Percentiles rank a stretch among this genome's conserved stretches.
phyloP scores from a whole-genome alignment of 2,888 invertebrate species.

The Scaptomyza parva region DNA sequence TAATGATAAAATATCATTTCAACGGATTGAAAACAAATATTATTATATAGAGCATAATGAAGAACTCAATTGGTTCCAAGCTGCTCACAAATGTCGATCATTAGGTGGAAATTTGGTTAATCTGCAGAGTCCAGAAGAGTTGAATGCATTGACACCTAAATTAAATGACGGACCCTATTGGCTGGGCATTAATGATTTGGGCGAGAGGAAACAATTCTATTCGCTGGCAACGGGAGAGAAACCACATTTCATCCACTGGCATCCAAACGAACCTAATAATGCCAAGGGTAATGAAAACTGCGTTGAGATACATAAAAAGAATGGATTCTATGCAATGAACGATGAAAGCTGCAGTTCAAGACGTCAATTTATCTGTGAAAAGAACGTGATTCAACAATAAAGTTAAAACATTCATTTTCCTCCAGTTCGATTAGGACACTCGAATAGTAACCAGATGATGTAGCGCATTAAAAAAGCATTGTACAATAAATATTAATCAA shows the following conservation, averaged over 20 bases:
- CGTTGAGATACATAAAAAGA: too few relatives aligned
- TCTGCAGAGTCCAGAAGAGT: not conserved
- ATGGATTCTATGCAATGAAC: not conserved
- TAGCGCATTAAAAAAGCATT: too few relatives aligned
- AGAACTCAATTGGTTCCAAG: constrained; percentile 1
- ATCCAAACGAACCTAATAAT: constrained; percentile 4
- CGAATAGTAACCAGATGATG: constrained; percentile 95
- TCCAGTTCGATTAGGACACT: constrained; percentile 93
- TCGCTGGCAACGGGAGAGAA: not conserved
- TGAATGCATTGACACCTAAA: not conserved
- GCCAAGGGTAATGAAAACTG: too few relatives aligned
- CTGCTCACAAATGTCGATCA: not conserved
- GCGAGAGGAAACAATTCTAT: not conserved
- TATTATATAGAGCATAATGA: constrained; percentile 10
- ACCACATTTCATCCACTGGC: constrained; percentile 6
- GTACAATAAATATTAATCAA: too few relatives aligned
- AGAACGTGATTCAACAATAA: not conserved
- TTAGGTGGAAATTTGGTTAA: constrained; percentile 4
- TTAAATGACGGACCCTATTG: constrained; percentile 2
- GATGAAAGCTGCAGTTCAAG: not conserved
- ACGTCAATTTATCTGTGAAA: constrained; percentile 5
- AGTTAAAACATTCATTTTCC: constrained; percentile 88
- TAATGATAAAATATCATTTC: not conserved
- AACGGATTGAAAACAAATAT: constrained; percentile 9
- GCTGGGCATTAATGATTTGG: constrained; percentile 10